phyloP scores from a whole-genome alignment of 2,113 vertebrate species.

The Mobula birostris region DNA sequence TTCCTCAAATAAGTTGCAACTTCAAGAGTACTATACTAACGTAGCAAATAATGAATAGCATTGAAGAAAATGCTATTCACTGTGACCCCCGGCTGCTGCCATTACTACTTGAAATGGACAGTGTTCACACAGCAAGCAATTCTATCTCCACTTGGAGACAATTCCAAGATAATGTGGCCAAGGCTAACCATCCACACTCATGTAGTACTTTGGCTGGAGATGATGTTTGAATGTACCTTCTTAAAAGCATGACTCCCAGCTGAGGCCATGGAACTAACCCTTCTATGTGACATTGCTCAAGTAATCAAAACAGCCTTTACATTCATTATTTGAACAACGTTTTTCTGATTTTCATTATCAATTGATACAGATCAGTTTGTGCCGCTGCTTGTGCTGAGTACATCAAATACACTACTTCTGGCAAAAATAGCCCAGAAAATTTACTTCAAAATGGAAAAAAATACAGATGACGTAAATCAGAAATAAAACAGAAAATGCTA shows the following conservation, averaged over 20 bases:
- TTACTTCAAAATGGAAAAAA: neutral
- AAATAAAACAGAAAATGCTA: too few relatives aligned
- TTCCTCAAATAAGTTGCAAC: neutral
- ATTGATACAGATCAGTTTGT: neutral
- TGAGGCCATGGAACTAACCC: neutral
- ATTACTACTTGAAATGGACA: neutral
- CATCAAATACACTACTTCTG: neutral
- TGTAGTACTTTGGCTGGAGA: neutral
- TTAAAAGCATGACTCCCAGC: neutral
- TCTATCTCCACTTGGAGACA: neutral
- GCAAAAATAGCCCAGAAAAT: neutral
- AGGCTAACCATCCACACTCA: too few relatives aligned
- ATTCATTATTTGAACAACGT: neutral
- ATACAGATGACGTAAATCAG: too few relatives aligned
- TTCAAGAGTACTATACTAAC: neutral
- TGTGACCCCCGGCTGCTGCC: neutral
- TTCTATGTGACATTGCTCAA: neutral
- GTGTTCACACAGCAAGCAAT: neutral
- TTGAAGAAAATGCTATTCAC: conserved; percentile 18
- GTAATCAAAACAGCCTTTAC: neutral
- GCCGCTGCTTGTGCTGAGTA: neutral
- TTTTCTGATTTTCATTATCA: neutral
- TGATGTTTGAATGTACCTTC: neutral
- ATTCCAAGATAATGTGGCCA: neutral
- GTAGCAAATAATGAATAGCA: neutral